A percentile compares a stretch with the other conserved stretches of the same genome.
Evolutionary conservation across 2,888 invertebrate genomes (phyloP).

Genomic region (Drosophila sordidula): DNA sequence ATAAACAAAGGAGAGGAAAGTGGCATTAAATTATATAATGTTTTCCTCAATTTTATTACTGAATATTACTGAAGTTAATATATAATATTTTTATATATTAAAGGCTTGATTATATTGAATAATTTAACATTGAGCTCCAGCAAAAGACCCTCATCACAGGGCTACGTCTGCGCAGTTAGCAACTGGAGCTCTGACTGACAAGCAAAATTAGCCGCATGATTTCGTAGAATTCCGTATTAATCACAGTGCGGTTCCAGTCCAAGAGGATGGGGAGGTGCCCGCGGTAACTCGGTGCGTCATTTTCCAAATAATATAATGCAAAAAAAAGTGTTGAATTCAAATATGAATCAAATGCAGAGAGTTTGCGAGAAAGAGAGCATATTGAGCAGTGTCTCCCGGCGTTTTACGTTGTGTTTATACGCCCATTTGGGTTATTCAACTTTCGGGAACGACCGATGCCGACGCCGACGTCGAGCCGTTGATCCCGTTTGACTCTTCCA

Average conservation of each 20-base stretch:
- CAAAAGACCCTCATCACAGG: not conserved
- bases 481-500: conserved; percentile 75
- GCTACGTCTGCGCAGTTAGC: conserved; percentile 23
- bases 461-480: conserved; percentile 57
- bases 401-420: conserved; percentile 65
- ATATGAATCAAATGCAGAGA: conserved; percentile 29
- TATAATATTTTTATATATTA: no score
- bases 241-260: conserved; percentile 8
- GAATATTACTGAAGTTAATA: no score
- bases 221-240: conserved; percentile 26
- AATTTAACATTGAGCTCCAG: not conserved
- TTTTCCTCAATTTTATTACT: no score
- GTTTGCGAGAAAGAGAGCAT: conserved; percentile 7
- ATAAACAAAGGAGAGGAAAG: no score
- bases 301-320: conserved; percentile 48
- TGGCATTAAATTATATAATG: no score
- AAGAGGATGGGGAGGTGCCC: conserved; percentile 4
- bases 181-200: not conserved
- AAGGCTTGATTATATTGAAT: no score
- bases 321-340: conserved; percentile 45
- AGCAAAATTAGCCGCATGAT: conserved; percentile 3
- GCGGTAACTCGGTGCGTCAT: conserved; percentile 29
- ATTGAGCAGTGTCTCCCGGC: conserved; percentile 48
- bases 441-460: conserved; percentile 66
- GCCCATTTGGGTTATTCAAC: conserved; percentile 79